These are phyloP conservation scores for Synanceia verrucosa DNA, from an alignment of 2,797 vertebrate genomes.

Conservation along the genomic window DNA sequence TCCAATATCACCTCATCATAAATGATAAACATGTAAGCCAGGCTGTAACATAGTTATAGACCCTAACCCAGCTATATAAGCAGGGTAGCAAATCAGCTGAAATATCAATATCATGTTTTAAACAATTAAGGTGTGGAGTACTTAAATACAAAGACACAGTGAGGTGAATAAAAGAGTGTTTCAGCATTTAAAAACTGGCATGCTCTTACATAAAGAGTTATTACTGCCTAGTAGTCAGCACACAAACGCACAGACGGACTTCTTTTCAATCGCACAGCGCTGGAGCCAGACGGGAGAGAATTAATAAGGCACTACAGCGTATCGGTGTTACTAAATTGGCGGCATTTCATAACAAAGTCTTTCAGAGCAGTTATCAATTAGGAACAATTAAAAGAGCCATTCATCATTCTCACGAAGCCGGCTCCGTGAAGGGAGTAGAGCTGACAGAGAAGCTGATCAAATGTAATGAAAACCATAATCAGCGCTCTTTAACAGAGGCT, in stretches of 20 bases:
- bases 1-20: constrained; percentile 70
- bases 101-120: constrained; percentile 21
- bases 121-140: constrained; percentile 34
- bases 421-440: constrained; percentile 25
- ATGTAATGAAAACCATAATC: constrained; percentile 55
- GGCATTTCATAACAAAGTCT: constrained; percentile 76
- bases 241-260: constrained; percentile 57
- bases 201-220: constrained; percentile 40
- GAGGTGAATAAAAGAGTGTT: constrained; percentile 46
- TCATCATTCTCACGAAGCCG: constrained; percentile 64
- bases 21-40: constrained; percentile 64
- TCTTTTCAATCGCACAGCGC: constrained; percentile 47
- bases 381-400: constrained; percentile 77
- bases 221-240: constrained; percentile 39
- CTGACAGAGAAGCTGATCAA: constrained; percentile 50
- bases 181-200: constrained; percentile 39
- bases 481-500: constrained; percentile 19
- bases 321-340: constrained; percentile 76
- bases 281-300: constrained; percentile 68
- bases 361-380: constrained; percentile 76
- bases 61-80: constrained; percentile 34
- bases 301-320: constrained; percentile 75
- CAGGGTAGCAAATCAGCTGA: constrained; percentile 43
- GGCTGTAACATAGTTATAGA: constrained; percentile 47
- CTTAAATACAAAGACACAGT: constrained; percentile 35